These are phyloP conservation scores for Argyra leucocephala DNA, from an alignment of 2,888 invertebrate species.

Conservation along the genomic window DNA sequence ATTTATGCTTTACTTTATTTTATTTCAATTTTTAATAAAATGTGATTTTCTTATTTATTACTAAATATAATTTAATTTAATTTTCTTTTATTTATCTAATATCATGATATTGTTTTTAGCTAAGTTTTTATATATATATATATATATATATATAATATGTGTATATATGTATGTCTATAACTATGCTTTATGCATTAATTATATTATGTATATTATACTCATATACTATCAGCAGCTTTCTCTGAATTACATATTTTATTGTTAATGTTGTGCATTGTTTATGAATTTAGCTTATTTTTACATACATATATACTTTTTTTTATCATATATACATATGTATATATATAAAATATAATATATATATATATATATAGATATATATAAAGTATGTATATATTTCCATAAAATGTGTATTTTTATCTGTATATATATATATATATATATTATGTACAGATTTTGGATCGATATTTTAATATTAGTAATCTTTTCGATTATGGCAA, in stretches of 20 bases:
- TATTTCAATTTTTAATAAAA: background rate
- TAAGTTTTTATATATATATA: background rate
- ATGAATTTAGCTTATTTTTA: too few relatives aligned
- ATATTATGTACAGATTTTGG: background rate
- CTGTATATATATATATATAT: background rate
- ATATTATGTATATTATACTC: too few relatives aligned
- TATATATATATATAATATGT: background rate
- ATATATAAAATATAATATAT: background rate
- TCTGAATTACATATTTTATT: too few relatives aligned
- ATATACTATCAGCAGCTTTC: too few relatives aligned
- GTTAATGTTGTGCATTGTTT: too few relatives aligned
- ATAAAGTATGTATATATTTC: background rate
- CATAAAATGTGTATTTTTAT: background rate
- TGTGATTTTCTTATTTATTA: background rate
- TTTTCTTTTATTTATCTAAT: background rate
- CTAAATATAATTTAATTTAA: background rate
- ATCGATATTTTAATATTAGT: too few relatives aligned
- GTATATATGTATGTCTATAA: too few relatives aligned
- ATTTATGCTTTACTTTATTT: background rate
- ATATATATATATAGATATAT: too few relatives aligned
- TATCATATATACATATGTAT: too few relatives aligned
- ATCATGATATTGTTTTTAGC: background rate
- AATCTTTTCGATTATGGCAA: conserved; percentile 18
- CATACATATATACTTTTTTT: too few relatives aligned
- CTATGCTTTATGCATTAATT: too few relatives aligned